Base-by-base conservation (phyloP, 1,140 invertebrate genomes). In the Mizuhopecten yessoensis region DNA sequence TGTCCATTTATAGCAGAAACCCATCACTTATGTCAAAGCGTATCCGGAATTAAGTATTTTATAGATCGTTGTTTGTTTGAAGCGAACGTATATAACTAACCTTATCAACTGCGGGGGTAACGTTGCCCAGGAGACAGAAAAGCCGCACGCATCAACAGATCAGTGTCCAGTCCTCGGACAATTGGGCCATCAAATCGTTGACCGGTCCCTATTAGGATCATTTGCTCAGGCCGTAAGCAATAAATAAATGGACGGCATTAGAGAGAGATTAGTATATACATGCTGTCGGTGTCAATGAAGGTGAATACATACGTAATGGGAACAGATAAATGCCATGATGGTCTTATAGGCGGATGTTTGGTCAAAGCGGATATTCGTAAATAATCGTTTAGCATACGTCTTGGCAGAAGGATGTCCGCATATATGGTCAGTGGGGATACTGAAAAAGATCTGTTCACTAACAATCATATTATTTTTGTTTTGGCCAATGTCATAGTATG, bases 151-250 rank as follows among this genome's bases (percentile, higher is more conserved):
- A n/a, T 75, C 17, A 17, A 75, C 23, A 75, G 57, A 75, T 75
- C n/a, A 75, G 57, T 75, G 57, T 75, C 57, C 57, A 75, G 57
- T 29, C 23, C 29, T 29, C 29, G 57, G 17, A 23, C 57, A 75
- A 3, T 75, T n/a, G 29, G 57, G 57, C 57, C 57, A 75, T 75
- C 57, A 75, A 75, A 75, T 75, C 57, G 57, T 75, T 75, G 57
- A 75, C 57, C 57, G 57, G n/a, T 75, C 57, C 57, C 57, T 75
- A 75, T 75, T 29, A n/a, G 57, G 57, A 75, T 45, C 57, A 29
- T 29, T 75, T 23, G 29, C 57, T 75, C 5, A 29, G n/a, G 17
- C 23, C 57, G 57, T n/a, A 75, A 29, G 57, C n/a, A 29, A 29
- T 75, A 75, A 75, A 75, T n/a, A n/a, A 1, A 75, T 75, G 57